A percentile compares a stretch with the other conserved stretches of the same genome.
These are phyloP conservation scores for Polydrusus tereticollis DNA, from an alignment of 2,888 invertebrate genomes.

Conservation along the genomic window DNA sequence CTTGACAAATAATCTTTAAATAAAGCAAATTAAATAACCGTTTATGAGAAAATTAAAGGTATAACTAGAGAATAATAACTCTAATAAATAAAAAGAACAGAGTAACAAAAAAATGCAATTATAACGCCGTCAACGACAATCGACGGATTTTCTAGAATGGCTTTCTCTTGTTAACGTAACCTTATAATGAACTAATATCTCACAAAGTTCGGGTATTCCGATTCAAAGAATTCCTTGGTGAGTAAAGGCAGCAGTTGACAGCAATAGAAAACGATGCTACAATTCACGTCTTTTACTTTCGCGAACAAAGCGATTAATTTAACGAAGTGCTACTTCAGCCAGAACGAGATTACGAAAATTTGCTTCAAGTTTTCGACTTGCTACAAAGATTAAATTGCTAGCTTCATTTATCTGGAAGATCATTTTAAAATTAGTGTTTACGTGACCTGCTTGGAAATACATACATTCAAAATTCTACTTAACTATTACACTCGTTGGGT, in stretches of 20 bases:
- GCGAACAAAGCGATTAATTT: slow-evolving; percentile 24
- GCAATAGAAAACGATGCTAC: slow-evolving; percentile 23
- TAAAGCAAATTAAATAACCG: too few relatives aligned
- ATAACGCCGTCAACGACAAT: too few relatives aligned
- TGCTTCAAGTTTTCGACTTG: slow-evolving; percentile 5
- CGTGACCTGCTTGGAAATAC: neutral
- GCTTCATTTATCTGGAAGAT: neutral
- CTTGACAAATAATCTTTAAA: too few relatives aligned
- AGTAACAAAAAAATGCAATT: too few relatives aligned
- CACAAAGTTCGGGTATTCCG: neutral
- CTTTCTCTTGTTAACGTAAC: neutral
- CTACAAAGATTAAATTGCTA: neutral
- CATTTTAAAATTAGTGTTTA: slow-evolving; percentile 6
- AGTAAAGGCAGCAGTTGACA: neutral
- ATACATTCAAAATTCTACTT: neutral
- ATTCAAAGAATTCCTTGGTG: slow-evolving; percentile 6
- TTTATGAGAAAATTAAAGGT: too few relatives aligned
- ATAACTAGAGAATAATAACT: too few relatives aligned
- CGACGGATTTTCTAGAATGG: neutral
- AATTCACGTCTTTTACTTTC: slow-evolving; percentile 19
- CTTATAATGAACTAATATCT: neutral
- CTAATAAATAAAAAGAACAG: too few relatives aligned
- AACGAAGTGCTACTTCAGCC: slow-evolving; percentile 6
- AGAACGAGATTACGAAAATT: slow-evolving; percentile 12
- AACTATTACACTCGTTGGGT: neutral